A percentile compares a stretch with the other conserved stretches of the same genome.
Conservation (phyloP, 1,140 invertebrate genomes). For the Megathymus violae region DNA sequence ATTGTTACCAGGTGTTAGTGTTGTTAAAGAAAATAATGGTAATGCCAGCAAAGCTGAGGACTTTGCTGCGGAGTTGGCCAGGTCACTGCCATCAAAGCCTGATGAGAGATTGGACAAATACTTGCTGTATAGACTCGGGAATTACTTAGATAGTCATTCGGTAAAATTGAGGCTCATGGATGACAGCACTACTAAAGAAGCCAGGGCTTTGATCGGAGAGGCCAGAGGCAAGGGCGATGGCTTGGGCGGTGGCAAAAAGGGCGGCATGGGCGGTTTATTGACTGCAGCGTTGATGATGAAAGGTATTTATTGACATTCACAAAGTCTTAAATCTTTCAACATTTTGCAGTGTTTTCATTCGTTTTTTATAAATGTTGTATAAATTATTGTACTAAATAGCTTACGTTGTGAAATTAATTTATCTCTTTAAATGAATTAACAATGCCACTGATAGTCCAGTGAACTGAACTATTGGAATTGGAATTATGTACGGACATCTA, state of each 20-base stretch:
- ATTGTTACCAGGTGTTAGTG: slow-evolving; percentile 88
- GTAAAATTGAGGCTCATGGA: slow-evolving; percentile 89
- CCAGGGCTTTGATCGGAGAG: slow-evolving; percentile 76
- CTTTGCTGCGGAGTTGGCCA: slow-evolving; percentile 88
- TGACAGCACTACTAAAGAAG: slow-evolving; percentile 85
- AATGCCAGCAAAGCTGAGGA: slow-evolving; percentile 86
- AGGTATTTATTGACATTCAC: slow-evolving; percentile 67
- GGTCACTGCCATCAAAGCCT: slow-evolving; percentile 89
- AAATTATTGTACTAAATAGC: no score
- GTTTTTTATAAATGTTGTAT: no score
- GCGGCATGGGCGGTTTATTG: slow-evolving; percentile 84
- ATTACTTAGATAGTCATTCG: slow-evolving; percentile 89
- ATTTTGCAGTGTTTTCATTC: not conserved
- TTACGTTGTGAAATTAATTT: no score
- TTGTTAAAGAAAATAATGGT: slow-evolving; percentile 87
- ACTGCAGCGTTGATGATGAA: slow-evolving; percentile 87
- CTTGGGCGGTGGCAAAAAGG: slow-evolving; percentile 70
- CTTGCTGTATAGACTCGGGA: slow-evolving; percentile 88
- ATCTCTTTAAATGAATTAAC: no score
- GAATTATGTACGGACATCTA: no score
- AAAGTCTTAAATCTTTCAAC: not conserved
- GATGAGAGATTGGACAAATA: slow-evolving; percentile 91
- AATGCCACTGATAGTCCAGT: no score
- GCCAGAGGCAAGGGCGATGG: slow-evolving; percentile 77
- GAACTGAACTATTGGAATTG: no score